These are phyloP conservation scores for Incurvaria masculella DNA, from an alignment of 2,888 invertebrate genomes.

Conservation along the genomic window DNA sequence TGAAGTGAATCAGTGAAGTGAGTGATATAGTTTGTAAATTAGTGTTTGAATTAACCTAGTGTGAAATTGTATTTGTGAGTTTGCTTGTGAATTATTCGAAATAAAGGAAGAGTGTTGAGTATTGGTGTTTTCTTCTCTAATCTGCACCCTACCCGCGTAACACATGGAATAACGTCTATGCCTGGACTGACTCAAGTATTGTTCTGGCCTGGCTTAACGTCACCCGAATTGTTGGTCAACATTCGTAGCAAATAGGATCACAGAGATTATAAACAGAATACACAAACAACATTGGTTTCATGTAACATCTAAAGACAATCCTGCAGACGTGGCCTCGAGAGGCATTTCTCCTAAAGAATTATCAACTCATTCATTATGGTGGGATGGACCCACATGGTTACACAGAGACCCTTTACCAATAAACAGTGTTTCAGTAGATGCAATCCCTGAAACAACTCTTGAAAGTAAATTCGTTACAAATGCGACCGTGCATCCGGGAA, in stretches of 20 bases:
- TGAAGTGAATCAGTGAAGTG: no score
- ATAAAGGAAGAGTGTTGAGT: no score
- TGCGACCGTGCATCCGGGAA: no score
- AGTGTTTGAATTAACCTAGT: no score
- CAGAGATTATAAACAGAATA: slow-evolving; percentile 11
- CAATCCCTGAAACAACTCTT: background rate
- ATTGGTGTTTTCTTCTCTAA: no score
- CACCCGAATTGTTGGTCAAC: slow-evolving; percentile 15
- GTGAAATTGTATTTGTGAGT: no score
- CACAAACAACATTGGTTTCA: slow-evolving; percentile 8
- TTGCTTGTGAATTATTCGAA: no score
- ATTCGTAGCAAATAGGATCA: slow-evolving; percentile 19
- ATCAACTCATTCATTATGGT: slow-evolving; percentile 5
- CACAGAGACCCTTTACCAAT: background rate
- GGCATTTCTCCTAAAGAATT: slow-evolving; percentile 6
- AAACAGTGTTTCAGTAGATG: background rate
- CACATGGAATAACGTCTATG: slow-evolving; percentile 8
- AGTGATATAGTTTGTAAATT: no score
- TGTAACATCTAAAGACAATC: slow-evolving; percentile 9
- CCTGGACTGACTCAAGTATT: slow-evolving; percentile 19
- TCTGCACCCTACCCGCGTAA: no score
- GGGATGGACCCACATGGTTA: background rate
- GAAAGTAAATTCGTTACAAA: background rate
- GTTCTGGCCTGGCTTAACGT: slow-evolving; percentile 16
- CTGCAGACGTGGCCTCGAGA: slow-evolving; percentile 11